Conservation (phyloP, 2,113 vertebrate species). For the Carassius gibelio region DNA sequence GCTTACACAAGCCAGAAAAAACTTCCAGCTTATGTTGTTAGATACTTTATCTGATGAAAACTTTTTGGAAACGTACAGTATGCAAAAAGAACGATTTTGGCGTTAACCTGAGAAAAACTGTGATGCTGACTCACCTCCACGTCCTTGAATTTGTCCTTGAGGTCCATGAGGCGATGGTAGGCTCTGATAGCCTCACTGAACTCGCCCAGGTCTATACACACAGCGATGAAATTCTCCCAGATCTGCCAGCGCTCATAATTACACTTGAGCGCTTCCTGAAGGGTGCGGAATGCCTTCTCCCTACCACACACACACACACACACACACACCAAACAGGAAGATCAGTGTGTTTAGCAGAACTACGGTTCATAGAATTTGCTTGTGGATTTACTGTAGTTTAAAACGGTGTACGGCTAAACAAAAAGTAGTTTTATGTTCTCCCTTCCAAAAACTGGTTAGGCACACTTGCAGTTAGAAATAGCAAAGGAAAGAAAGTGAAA, state of each 20-base stretch:
- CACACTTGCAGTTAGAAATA: not conserved
- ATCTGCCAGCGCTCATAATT: conserved; percentile 99
- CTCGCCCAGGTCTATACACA: conserved; percentile 89
- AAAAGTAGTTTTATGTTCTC: not conserved
- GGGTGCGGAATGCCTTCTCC: conserved; percentile 89
- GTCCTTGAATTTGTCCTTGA: conserved; percentile 91
- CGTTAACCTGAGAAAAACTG: not conserved
- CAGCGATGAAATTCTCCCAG: conserved; percentile 95
- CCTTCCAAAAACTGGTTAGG: not conserved
- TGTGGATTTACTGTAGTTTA: not conserved
- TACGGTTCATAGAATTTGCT: not conserved
- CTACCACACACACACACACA: conserved; percentile 65
- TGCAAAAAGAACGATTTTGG: not conserved
- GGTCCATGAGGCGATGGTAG: conserved; percentile 94
- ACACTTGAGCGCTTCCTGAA: conserved; percentile 95
- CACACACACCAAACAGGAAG: not conserved
- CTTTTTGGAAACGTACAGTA: not conserved
- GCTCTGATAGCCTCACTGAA: conserved; percentile 91
- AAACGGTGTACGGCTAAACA: not conserved
- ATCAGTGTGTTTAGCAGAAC: conserved; percentile 6
- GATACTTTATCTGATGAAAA: not conserved
- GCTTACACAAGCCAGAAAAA: not conserved
- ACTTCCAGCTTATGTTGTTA: not conserved
- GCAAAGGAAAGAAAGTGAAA: no score
- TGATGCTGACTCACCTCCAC: conserved; percentile 77